Conservation (phyloP, 1,140 invertebrate genomes). For the Cherax quadricarinatus region DNA sequence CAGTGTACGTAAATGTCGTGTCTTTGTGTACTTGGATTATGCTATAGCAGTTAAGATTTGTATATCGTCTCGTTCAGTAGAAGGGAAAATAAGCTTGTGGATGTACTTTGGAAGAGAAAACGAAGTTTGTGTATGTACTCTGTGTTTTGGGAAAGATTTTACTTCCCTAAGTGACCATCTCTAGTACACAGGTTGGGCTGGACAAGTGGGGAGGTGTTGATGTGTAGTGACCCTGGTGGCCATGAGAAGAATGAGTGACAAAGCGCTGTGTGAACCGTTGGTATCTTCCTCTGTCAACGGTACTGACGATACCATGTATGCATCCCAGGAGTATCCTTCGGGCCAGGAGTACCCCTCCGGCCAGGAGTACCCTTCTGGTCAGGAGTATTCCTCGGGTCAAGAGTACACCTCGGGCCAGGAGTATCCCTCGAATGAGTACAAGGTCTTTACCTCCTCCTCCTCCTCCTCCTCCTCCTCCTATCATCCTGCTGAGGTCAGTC, state of each 20-base stretch:
- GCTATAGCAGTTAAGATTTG: too few species aligned
- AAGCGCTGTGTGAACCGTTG: constrained; percentile 52
- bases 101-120: background rate
- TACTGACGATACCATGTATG: constrained; percentile 27
- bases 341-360: constrained; percentile 19
- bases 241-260: constrained; percentile 60
- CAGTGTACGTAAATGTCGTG: background rate
- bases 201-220: background rate
- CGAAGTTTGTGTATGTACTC: constrained; percentile 25
- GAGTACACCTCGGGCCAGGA: constrained; percentile 23
- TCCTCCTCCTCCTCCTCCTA: constrained; percentile 28
- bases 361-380: constrained; percentile 15
- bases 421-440: constrained; percentile 21
- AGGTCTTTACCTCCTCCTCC: background rate
- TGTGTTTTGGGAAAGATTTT: constrained; percentile 20
- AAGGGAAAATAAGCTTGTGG: background rate
- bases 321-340: constrained; percentile 19
- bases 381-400: background rate
- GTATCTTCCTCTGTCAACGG: constrained; percentile 50
- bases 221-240: background rate
- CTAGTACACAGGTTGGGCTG: background rate
- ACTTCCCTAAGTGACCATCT: background rate
- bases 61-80: background rate
- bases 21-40: constrained; percentile 12
- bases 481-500: constrained; percentile 39